Evolutionary conservation across 1,140 invertebrate genomes (phyloP), one percentile per base, ranked within the genome.

Genomic region (Drosophila arizonae): DNA sequence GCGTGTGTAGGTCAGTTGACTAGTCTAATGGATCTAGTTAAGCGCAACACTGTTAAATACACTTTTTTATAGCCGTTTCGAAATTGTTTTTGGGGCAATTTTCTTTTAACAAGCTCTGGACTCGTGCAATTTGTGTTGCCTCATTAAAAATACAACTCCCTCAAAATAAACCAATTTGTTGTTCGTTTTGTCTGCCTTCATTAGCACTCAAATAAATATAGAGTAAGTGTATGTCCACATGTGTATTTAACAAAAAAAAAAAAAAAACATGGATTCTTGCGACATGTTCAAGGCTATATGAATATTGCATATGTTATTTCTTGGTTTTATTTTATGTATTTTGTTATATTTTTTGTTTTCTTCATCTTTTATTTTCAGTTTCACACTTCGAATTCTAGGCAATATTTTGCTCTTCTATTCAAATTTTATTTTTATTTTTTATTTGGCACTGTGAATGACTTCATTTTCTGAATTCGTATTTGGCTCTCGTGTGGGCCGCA

Each of bases 241-340:
- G 8, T 51, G 48, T 51, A 46, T 36, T 21, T 17, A 30, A 76
- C 33, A 57, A 64, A 64, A 41, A 67, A 33, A 65, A 58, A 39
- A 67, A 33, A 65, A 46, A 81, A 70, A 88, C 84, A 79, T 76
- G 73, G 69, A 75, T 71, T 79, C 66, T 84, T 75, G 85, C 85
- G 85, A 89, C 85, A 89, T 71, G 33, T 80, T 88, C 85, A 88
- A 88, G 85, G 84, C 79, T 89, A 84, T 55, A 80, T 84, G 57
- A 84, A 88, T 84, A 89, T 84, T 88, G 80, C 68, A 77, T 87
- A 69, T 73, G 45, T 11, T 50, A 33, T 51, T n/a, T 15, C 51
- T 15, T 66, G 43, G 4, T 36, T 56, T 24, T 66, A 41, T 64
- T 46, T 45, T 45, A 21, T 8, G 21, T 30, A 30, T 30, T 24